Percentiles rank a stretch among this genome's conserved stretches.
These are phyloP conservation scores for Pimephales promelas DNA, from an alignment of 2,113 vertebrate species.

Conservation along the genomic window DNA sequence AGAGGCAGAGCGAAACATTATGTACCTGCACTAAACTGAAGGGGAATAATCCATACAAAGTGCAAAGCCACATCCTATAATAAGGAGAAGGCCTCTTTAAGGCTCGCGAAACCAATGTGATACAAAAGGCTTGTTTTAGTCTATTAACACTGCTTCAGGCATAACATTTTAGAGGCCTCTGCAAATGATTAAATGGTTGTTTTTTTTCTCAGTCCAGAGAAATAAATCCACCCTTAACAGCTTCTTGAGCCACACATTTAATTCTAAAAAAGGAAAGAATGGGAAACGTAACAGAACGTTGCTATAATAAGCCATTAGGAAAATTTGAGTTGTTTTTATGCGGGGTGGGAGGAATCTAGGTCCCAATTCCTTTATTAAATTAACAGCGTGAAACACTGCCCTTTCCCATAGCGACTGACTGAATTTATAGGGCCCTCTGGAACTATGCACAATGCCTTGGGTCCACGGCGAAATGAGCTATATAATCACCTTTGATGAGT, in stretches of 20 bases:
- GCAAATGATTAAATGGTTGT: constrained; percentile 14
- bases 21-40: constrained; percentile 26
- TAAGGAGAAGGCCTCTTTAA: constrained; percentile 29
- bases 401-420: neutral
- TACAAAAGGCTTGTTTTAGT: constrained; percentile 40
- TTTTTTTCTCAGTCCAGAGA: constrained; percentile 27
- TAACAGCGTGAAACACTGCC: neutral
- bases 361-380: constrained; percentile 19
- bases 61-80: constrained; percentile 34
- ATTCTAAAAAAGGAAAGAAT: neutral
- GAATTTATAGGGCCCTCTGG: constrained; percentile 8
- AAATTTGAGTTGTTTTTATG: neutral
- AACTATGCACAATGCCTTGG: constrained; percentile 14
- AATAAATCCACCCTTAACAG: constrained; percentile 26
- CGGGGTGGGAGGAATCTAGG: neutral
- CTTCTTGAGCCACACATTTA: neutral
- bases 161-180: constrained; percentile 12
- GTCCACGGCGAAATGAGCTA: constrained; percentile 53
- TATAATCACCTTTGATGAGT: constrained; percentile 59
- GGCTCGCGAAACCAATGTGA: constrained; percentile 25
- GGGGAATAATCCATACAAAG: constrained; percentile 21
- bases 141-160: constrained; percentile 30
- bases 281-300: neutral
- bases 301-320: neutral
- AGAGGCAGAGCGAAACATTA: constrained; percentile 36